Evolutionary conservation across 2,797 vertebrate species (phyloP), one percentile per base, ranked within the genome.

Genomic region (Darevskia mixta): DNA sequence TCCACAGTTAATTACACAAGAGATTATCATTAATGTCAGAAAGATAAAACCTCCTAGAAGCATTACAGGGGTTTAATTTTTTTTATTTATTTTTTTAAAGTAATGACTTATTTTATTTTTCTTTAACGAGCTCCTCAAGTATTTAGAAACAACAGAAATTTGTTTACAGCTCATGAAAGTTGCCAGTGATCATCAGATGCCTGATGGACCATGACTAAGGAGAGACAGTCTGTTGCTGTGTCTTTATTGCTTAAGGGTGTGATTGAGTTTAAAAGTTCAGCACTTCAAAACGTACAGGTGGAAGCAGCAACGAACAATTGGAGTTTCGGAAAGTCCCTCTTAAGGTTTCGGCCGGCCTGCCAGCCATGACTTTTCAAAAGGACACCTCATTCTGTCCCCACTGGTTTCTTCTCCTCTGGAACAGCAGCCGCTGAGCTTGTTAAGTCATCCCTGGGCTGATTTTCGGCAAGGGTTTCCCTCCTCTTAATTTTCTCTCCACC

Each of bases 1-100:
- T 97, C 96, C 83, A 95, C 95, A 97, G 97, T 97, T 97, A 98
- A 97, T 98, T 97, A 98, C 97, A 97, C 97, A 97, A 95, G 97
- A 97, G 97, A 98, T 98, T 97, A 97, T 96, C 93, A 91, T 97
- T 97, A 97, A 96, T 97, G 97, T 97, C 97, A 97, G 95, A 95
- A 97, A 97, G 96, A 97, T 96, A 97, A 97, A 97, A 94, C 96
- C 96, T 92, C 95, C 96, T 96, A 91, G 95, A 95, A 96, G 96
- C 95, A 93, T 92, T 95, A 93, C 93, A 95, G 92, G 95, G 93
- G 93, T 10, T 6, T 55, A 4, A 4, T 41, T 41, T 41, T 41
- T 35, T 35, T 35, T 2, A 0, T 6, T 17, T n/a, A n/a, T 61
- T 79, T 79, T 49, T 55, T 67, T 29, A 71, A 41, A 96, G 95